These are phyloP conservation scores for Orthosia gothica DNA, from an alignment of 2,888 invertebrate genomes.

Conservation along the genomic window DNA sequence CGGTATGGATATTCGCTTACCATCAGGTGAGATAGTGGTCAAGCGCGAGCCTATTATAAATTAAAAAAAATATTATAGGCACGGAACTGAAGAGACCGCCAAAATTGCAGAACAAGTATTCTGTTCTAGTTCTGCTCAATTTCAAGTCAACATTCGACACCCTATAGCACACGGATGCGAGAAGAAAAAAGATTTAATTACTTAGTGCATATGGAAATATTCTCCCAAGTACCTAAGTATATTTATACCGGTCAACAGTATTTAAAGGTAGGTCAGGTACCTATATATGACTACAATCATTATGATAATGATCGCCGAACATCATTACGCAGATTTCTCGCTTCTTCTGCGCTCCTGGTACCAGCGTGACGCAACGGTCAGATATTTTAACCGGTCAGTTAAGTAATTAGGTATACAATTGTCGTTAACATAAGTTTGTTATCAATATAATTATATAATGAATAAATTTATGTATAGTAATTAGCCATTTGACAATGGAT, in stretches of 20 bases:
- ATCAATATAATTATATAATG: constrained; percentile 30
- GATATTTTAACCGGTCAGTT: constrained; percentile 52
- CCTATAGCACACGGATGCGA: neutral
- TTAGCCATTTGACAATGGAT: constrained; percentile 46
- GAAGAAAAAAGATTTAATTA: neutral
- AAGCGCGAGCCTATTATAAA: too few species aligned
- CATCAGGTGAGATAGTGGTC: too few species aligned
- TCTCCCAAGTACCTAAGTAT: neutral
- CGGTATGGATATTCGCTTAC: too few species aligned
- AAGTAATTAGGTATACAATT: constrained; percentile 7
- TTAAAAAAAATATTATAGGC: too few species aligned
- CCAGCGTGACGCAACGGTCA: constrained; percentile 54
- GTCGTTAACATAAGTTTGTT: constrained; percentile 13
- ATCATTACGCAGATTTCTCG: constrained; percentile 37
- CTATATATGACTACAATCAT: neutral
- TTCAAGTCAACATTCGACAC: too few species aligned
- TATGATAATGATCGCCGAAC: constrained; percentile 1
- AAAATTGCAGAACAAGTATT: too few species aligned
- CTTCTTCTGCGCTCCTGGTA: constrained; percentile 56
- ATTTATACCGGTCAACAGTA: neutral
- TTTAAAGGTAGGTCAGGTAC: constrained; percentile 11
- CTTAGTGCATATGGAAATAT: neutral
- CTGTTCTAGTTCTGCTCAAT: too few species aligned
- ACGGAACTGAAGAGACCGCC: too few species aligned
- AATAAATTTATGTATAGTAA: constrained; percentile 30